phyloP scores from a whole-genome alignment of 2,888 invertebrate species.

The Kryphioiulus occultus region DNA sequence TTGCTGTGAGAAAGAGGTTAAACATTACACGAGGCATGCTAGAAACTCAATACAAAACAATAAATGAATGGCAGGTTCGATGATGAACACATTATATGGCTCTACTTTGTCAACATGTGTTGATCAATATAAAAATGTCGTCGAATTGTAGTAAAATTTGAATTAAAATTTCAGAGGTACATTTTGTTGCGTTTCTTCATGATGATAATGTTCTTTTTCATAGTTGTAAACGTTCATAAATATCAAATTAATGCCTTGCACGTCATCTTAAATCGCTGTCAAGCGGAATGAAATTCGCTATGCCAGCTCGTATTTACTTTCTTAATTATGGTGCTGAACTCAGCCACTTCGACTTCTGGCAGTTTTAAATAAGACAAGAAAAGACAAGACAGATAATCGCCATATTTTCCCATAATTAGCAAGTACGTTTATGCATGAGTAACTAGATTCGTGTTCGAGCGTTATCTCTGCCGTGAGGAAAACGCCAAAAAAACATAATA shows the following conservation, averaged over 20 bases:
- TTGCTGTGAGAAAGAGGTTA: neutral
- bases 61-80: neutral
- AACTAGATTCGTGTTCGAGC: neutral
- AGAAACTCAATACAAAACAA: neutral
- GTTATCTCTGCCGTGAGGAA: constrained; percentile 6
- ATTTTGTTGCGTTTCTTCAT: neutral
- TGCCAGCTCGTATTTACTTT: too few species aligned
- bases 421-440: neutral
- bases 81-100: neutral
- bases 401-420: neutral
- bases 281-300: neutral
- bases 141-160: too few species aligned
- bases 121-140: too few species aligned
- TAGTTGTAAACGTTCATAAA: neutral
- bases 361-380: neutral
- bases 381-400: neutral
- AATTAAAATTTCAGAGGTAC: neutral
- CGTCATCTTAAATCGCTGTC: neutral
- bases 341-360: too few species aligned
- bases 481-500: neutral
- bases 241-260: neutral
- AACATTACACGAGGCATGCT: neutral
- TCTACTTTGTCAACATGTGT: neutral
- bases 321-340: neutral
- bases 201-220: neutral